Evolutionary conservation across 2,797 vertebrate genomes (phyloP), one percentile per base, ranked within the genome.

Genomic region (Rhinogobio ventralis): DNA sequence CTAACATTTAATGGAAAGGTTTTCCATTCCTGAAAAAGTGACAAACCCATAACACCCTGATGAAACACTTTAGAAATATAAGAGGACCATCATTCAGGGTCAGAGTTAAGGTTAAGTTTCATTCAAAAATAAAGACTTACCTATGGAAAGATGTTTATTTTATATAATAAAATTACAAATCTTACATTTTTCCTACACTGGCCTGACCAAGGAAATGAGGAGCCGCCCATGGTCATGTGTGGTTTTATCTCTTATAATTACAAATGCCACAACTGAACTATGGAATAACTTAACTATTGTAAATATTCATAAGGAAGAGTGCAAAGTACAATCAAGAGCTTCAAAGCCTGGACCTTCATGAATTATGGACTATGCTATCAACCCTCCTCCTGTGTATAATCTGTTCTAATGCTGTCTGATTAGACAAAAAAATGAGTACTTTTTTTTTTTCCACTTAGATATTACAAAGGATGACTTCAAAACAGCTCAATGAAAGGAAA

Each of bases 1-100:
- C 75, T 20, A 45, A 81, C 76, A 91, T 91, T 93, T 90, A 91
- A 90, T 92, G 90, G 91, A 85, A 92, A 89, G 76, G 88, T 87
- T 62, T 62, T 28, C 89, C 91, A 93, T 94, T 95, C 93, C 86
- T 73, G 25, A 87, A 90, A 90, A 91, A 90, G 91, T 89, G 92
- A 91, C 92, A 92, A 64, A 85, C 45, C 60, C 68, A 30, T 46
- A 60, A 19, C 36, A 60, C 19, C 8, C 17, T 10, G 45, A 51
- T 89, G 82, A 86, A 82, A 90, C 8, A 49, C 67, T 69, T 60
- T 15, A 46, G n/a, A 49, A n/a, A 83, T n/a, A 30, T 7, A n/a
- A 57, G 36, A n/a, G 0, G 46, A 78, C 46, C 33, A 30, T 46
- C n/a, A 30, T 30, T 45, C 33, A 11, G 36, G 19, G 39, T 69